A percentile compares a stretch with the other conserved stretches of the same genome.
Conservation (phyloP, 2,888 invertebrate species). For the Itoplectis maculator region DNA sequence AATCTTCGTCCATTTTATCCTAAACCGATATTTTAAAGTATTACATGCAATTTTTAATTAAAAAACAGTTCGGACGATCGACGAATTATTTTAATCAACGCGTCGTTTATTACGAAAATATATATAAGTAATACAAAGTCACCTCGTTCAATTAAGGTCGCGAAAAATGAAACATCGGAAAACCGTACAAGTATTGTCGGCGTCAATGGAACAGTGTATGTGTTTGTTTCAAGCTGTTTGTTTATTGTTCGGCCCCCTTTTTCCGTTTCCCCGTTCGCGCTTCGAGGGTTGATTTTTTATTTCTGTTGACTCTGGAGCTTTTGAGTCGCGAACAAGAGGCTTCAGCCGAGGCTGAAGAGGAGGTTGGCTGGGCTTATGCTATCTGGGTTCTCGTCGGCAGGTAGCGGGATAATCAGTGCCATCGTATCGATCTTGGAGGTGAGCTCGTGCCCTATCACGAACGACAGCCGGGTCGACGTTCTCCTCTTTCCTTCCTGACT, state of each 20-base stretch:
- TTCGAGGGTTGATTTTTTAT: conserved; percentile 6
- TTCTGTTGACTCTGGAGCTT: not conserved
- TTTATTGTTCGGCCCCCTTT: conserved; percentile 4
- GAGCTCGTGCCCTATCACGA: conserved; percentile 59
- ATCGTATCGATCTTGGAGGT: conserved; percentile 62
- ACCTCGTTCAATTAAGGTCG: too few species aligned
- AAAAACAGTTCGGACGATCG: too few species aligned
- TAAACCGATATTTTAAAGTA: too few species aligned
- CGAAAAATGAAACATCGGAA: not conserved
- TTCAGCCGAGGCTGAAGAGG: not conserved
- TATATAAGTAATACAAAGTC: too few species aligned
- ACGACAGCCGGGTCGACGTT: conserved; percentile 51
- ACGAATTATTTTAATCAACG: too few species aligned
- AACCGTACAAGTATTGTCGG: not conserved
- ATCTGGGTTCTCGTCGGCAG: conserved; percentile 45
- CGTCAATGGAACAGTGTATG: not conserved
- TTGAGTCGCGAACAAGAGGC: conserved; percentile 19
- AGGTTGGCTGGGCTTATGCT: conserved; percentile 35
- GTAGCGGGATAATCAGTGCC: conserved; percentile 59
- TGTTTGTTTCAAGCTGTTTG: conserved; percentile 16
- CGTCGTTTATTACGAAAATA: too few species aligned
- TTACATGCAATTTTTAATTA: too few species aligned
- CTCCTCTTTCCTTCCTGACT: conserved; percentile 25
- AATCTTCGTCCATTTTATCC: too few species aligned
- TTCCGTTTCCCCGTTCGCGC: not conserved